Base-by-base conservation (phyloP, 2,797 vertebrate species). In the Hoplostethus atlanticus region DNA sequence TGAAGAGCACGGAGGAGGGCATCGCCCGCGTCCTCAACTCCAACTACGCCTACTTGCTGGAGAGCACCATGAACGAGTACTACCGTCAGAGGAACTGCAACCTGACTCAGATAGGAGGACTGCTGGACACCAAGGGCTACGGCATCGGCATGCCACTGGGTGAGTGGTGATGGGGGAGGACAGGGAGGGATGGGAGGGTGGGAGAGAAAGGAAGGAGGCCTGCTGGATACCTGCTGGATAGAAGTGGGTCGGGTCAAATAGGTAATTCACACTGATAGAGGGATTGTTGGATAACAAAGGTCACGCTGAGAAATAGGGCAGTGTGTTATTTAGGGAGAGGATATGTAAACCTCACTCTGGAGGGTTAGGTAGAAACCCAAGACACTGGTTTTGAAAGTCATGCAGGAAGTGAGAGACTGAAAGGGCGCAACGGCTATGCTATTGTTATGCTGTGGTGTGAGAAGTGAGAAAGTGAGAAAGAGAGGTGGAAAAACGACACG, bases 51-150 rank as follows among this genome's bases (percentile, higher is more conserved):
- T 99, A 98, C 93, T 92, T 99, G 74, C 94, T 99, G 84, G 98
- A 99, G 88, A 99, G 98, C 92, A 99, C 98, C 93, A 99, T 99
- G 98, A 99, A 99, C 52, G 98, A 99, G 93, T 99, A 99, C 92
- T 97, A 99, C 83, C 96, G 96, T 28, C 91, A 92, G 81, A 92
- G 97, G 96, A 98, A 99, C 96, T 99, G 98, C 93, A 99, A 99
- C 94, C 96, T 99, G 92, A 99, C 98, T 56, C 98, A 99, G 96
- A 98, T 99, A 47, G 98, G 98, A 82, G 98, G 98, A 76, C 96
- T 99, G 89, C 95, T 99, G 93, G 98, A 99, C 95, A 99, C 98
- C 89, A 99, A 99, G 95, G 98, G 98, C 95, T 99, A 99, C 65
- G 98, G 98, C 92, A 99, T 99, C 84, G 98, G 98, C 93, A 98